Base-by-base conservation (phyloP, 1,140 invertebrate genomes). In the Cylas formicarius region DNA sequence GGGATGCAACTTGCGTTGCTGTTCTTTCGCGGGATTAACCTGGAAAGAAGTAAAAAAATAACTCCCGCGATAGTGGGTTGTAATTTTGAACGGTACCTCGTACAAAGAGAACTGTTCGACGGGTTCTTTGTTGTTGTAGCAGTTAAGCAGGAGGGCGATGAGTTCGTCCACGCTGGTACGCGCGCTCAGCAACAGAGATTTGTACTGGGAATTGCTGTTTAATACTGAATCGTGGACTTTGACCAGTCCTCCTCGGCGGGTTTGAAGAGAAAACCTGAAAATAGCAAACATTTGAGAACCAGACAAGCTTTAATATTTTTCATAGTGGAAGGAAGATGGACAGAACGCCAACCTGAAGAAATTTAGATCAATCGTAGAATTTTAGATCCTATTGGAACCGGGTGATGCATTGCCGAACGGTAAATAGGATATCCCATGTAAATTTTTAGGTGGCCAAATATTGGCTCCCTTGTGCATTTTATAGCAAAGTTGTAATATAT, bases 171-270 rank as follows among this genome's bases (percentile, higher is more conserved):
- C 84, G n/a, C 86, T 89, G 14, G 90, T 94, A 56, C 80, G 73
- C 50, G 92, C 87, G 40, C 88, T 90, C 47, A 93, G 84, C 37
- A 93, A 73, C 42, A 94, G 69, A 56, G 86, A 90, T 67, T 94
- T 93, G 74, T 93, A 94, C 68, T 91, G 85, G 0, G 89, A 92
- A 69, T 82, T 88, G 29, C 84, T 81, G 78, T 90, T 90, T 34
- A 92, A 70, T 23, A 86, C 86, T 24, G 86, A 87, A 58, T 92
- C 90, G 69, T 91, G 88, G 11, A 94, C 84, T 69, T 89, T 89
- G 39, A 93, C 83, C 31, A 93, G 72, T 7, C 87, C 87, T 19
- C 90, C 90, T 18, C 84, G 77, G 52, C 83, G 75, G 54, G 85
- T 84, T 68, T 90, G 83, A 26, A 94, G 69, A 26, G 84, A 86